Evolutionary conservation across 2,888 invertebrate genomes (phyloP), one percentile per base, ranked within the genome.

Genomic region (Eumacrocentrus americanus): DNA sequence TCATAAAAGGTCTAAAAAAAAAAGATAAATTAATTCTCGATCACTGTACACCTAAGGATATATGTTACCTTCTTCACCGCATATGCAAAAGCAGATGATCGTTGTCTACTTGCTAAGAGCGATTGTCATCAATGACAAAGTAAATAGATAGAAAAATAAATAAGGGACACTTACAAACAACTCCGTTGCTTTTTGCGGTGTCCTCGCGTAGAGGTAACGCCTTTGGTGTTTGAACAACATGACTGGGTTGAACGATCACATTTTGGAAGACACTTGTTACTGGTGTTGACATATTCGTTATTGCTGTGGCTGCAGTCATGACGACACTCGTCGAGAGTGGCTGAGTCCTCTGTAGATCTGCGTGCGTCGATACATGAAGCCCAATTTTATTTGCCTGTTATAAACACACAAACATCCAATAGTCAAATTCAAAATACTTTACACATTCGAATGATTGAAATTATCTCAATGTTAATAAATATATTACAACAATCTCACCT

Each of bases 201-300:
- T 80, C 79, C 63, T 79, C 78, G 35, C 76, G 68, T 22, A 67
- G 55, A 54, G 73, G 68, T 62, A 74, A 70, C 44, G 67, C 61
- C 69, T 79, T 79, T 47, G 75, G 69, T 65, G 91, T 87, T 14
- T 91, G 92, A 68, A 92, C 83, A 73, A 93, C 82, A 77, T 93
- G 91, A 64, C 89, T 91, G 25, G 92, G 91, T 72, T 91, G 90
- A 52, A 92, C 92, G 76, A 92, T 92, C 58, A 92, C 91, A 59
- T 91, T 91, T 75, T 85, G 82, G 71, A 77, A 79, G 76, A 80
- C 76, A 68, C 78, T 77, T 22, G 78, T 76, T 48, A 9, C 29
- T 4, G 78, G 74, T 64, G 75, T 69, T 59, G 75, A 72, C 51
- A 73, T 72, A 54, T 76, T 77, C 23, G 74, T 70, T 58, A 74